phyloP scores from a whole-genome alignment of 2,888 invertebrate species.

The Cecidostiba fungosa region DNA sequence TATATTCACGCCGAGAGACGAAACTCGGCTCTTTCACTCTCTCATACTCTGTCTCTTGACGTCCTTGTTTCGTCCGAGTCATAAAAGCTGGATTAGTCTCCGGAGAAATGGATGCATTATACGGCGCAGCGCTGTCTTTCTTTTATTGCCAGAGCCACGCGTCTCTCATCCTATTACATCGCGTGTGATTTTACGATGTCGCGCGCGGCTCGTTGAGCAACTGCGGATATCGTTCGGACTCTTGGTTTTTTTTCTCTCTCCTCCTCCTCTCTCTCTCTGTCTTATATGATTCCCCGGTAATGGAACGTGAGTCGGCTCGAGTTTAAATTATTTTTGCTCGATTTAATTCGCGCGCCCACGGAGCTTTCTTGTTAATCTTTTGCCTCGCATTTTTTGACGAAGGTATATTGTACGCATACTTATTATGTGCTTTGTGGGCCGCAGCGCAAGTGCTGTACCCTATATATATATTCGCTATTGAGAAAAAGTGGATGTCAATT shows the following conservation, averaged over 20 bases:
- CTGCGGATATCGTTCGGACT: background rate
- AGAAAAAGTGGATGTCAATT: too few species aligned
- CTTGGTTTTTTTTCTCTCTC: background rate
- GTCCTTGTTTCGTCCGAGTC: constrained; percentile 17
- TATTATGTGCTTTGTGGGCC: too few species aligned
- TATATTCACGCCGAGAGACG: background rate
- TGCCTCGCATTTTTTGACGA: background rate
- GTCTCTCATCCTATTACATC: constrained; percentile 34
- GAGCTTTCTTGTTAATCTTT: background rate
- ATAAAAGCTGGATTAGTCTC: constrained; percentile 54
- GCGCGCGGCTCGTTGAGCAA: constrained; percentile 5
- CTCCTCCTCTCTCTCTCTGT: background rate
- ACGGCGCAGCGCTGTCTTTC: constrained; percentile 7
- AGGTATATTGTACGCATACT: too few species aligned
- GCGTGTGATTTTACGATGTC: constrained; percentile 37
- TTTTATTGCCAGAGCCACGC: constrained; percentile 8
- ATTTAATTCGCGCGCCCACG: constrained; percentile 8
- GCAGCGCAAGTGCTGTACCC: too few species aligned
- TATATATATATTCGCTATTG: too few species aligned
- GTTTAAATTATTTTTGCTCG: constrained; percentile 32
- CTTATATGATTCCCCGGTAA: background rate
- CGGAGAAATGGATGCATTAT: constrained; percentile 49
- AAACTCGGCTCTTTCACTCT: background rate
- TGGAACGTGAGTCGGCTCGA: constrained; percentile 1
- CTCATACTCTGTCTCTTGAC: background rate